These are phyloP conservation scores for Bucco capensis DNA, from an alignment of 2,113 vertebrate genomes.

Conservation along the genomic window DNA sequence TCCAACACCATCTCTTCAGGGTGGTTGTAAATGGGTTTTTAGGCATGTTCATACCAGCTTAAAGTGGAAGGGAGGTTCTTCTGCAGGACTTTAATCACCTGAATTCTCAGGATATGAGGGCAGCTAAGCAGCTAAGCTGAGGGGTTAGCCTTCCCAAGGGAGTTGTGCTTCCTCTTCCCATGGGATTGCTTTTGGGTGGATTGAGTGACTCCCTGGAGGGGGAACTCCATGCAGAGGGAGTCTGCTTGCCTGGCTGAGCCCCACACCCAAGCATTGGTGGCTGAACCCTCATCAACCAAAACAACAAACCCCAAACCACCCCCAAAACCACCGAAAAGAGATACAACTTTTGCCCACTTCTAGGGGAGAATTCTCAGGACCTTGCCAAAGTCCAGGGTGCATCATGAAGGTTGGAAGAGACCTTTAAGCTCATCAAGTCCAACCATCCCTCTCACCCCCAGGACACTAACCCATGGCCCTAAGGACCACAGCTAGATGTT, in stretches of 20 bases:
- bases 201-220: neutral
- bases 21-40: neutral
- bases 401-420: too few species aligned
- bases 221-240: neutral
- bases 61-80: neutral
- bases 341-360: neutral
- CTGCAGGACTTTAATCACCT: neutral
- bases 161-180: neutral
- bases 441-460: too few species aligned
- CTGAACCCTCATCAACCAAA: neutral
- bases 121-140: neutral
- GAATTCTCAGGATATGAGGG: accelerated
- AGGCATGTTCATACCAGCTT: neutral
- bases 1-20: accelerated
- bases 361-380: neutral
- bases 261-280: accelerated
- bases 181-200: neutral
- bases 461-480: too few species aligned
- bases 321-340: neutral
- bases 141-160: neutral
- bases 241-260: neutral
- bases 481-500: too few species aligned
- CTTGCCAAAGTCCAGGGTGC: neutral
- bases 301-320: neutral
- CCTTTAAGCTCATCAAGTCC: too few species aligned